phyloP scores from a whole-genome alignment of 2,888 invertebrate genomes.

The Labia minor region DNA sequence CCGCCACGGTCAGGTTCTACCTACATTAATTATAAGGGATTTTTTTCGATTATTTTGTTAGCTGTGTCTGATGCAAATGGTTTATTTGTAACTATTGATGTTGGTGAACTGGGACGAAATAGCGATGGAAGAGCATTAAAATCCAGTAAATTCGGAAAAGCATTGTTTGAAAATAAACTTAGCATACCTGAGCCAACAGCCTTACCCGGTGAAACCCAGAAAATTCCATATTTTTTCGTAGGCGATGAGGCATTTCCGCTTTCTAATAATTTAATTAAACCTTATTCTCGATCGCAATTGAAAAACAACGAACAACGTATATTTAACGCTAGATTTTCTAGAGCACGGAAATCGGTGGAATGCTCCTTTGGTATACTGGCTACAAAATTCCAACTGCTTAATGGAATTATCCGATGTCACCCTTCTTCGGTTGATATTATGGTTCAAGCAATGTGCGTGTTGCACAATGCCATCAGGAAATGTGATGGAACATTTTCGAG shows the following conservation, averaged over 20 bases:
- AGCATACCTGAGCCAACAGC: neutral
- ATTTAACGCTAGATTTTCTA: neutral
- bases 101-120: neutral
- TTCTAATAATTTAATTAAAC: conserved; percentile 2
- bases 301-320: neutral
- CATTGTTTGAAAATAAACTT: neutral
- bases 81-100: conserved; percentile 3
- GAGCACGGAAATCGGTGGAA: neutral
- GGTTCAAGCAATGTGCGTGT: neutral
- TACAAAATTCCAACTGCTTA: neutral
- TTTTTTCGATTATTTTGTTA: conserved; percentile 20
- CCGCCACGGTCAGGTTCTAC: conserved; percentile 17
- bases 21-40: conserved; percentile 19
- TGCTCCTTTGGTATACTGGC: neutral
- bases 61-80: conserved; percentile 21
- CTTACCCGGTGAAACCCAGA: neutral
- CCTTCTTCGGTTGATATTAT: neutral
- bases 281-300: neutral
- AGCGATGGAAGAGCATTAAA: conserved; percentile 14
- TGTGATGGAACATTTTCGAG: conserved; percentile 18
- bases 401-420: neutral
- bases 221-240: neutral
- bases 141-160: conserved; percentile 1
- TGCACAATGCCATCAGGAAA: neutral
- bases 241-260: conserved; percentile 1